Evolutionary conservation across 2,888 invertebrate species (phyloP), one percentile per base, ranked within the genome.

Genomic region (Schizotus pectinicornis): DNA sequence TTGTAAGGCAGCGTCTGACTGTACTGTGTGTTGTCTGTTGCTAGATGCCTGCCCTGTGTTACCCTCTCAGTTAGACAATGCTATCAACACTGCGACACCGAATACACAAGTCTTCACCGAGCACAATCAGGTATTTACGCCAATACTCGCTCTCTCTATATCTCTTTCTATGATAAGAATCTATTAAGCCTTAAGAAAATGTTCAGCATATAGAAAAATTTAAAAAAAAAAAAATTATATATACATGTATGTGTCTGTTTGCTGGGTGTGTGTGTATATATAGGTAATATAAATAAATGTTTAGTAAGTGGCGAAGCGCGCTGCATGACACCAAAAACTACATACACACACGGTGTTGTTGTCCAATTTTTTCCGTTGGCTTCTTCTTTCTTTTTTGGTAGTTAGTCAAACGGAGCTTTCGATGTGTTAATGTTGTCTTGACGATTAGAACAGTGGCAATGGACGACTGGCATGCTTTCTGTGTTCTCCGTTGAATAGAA

Each of bases 21-120:
- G 85, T 85, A 85, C 85, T 86, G 85, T 86, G 85, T 89, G 88
- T 91, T 92, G 90, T 92, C 90, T 91, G 92, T 92, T 91, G 91
- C 91, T 92, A 92, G 92, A 92, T 92, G 91, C 91, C 91, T 92
- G 92, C 91, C 83, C 89, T 84, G 84, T 84, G 88, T 89, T 89
- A 88, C 88, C 89, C 88, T 88, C 88, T 88, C 86, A 89, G 88
- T 89, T 89, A 89, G 89, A 90, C 88, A 88, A 88, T 88, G 89
- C 88, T 88, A 88, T 84, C 88, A 88, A 88, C 85, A 88, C 84
- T 80, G 80, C 81, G 76, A 79, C 81, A 81, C 78, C 78, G 77
- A 79, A 78, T 75, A 80, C 79, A 72, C 77, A 78, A 77, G 74
- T 73, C 72, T 71, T 76, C 76, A 79, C 79, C 77, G 80, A 80